A percentile compares a stretch with the other conserved stretches of the same genome.
These are phyloP conservation scores for Sakesphorus luctuosus DNA, from an alignment of 2,113 vertebrate genomes.

Conservation along the genomic window DNA sequence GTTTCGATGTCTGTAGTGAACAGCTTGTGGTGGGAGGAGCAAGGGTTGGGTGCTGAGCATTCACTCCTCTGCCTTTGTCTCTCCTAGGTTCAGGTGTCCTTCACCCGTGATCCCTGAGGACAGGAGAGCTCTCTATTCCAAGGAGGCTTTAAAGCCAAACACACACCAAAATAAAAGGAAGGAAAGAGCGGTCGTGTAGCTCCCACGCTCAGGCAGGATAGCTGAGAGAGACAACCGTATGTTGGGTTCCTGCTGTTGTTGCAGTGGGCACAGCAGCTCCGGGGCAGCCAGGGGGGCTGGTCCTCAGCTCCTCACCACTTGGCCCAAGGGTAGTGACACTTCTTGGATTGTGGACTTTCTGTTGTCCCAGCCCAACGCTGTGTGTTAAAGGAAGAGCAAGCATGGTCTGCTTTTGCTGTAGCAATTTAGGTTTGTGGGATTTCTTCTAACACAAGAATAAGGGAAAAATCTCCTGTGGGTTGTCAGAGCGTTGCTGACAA, in stretches of 20 bases:
- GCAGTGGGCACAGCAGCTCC: neutral
- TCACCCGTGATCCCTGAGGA: neutral
- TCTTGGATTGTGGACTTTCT: neutral
- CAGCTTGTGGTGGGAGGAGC: neutral
- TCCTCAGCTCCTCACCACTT: neutral
- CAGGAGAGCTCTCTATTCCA: neutral
- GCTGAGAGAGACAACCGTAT: neutral
- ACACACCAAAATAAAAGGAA: neutral
- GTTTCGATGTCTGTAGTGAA: neutral
- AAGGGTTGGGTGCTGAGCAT: neutral
- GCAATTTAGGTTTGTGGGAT: neutral
- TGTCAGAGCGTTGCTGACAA: neutral
- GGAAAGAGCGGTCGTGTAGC: accelerated
- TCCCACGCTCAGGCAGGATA: neutral
- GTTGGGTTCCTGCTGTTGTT: neutral
- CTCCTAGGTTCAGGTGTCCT: neutral
- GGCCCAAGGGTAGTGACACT: neutral
- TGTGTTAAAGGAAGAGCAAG: neutral
- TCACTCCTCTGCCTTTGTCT: slow-evolving; percentile 23
- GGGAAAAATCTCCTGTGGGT: neutral
- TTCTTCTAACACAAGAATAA: neutral
- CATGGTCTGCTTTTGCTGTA: neutral
- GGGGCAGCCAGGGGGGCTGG: neutral
- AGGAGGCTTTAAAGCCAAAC: neutral
- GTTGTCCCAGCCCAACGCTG: neutral